A percentile compares a stretch with the other conserved stretches of the same genome.
These are phyloP conservation scores for Drosophila nigricruria DNA, from an alignment of 2,888 invertebrate genomes.

Conservation along the genomic window DNA sequence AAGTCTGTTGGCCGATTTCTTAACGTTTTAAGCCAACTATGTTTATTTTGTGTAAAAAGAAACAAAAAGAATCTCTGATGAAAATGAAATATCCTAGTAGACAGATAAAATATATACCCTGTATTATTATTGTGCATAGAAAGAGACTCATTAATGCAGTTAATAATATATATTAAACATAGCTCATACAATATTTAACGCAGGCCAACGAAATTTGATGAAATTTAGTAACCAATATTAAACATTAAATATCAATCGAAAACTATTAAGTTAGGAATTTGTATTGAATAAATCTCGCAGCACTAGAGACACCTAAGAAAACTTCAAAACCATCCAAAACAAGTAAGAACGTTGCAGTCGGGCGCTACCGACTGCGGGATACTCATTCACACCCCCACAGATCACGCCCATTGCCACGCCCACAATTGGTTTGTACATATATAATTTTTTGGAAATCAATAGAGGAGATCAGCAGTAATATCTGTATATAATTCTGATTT, in stretches of 20 bases:
- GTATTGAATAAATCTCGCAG: background rate
- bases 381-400: no score
- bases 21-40: background rate
- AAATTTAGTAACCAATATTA: background rate
- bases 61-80: background rate
- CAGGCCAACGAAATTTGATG: background rate
- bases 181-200: background rate
- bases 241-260: background rate
- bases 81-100: background rate
- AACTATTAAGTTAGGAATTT: background rate
- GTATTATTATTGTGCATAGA: background rate
- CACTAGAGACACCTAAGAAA: background rate
- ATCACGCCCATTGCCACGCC: no score
- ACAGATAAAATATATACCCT: background rate
- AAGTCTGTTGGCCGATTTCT: constrained; percentile 2
- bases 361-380: no score
- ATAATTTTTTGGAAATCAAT: no score
- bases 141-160: background rate
- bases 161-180: background rate
- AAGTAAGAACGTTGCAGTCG: no score
- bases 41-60: background rate
- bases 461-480: no score
- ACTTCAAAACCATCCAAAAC: no score
- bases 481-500: no score
- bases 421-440: no score